phyloP scores from a whole-genome alignment of 2,797 vertebrate genomes.

The Coregonus suidteri region DNA sequence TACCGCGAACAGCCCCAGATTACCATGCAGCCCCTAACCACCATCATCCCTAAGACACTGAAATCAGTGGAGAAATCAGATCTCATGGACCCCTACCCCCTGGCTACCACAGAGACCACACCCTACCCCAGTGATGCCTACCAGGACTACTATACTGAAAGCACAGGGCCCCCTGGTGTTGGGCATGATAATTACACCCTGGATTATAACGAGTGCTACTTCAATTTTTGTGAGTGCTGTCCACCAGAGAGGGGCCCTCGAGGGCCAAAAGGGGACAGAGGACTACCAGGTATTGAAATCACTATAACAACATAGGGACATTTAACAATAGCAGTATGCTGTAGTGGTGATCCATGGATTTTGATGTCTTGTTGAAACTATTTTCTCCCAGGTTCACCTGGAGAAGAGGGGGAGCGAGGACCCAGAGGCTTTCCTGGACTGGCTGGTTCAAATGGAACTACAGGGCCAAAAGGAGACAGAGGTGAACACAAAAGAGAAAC shows the following conservation, averaged over 20 bases:
- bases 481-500: constrained; percentile 52
- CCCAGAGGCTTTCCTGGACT: constrained; percentile 77
- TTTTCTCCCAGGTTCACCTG: constrained; percentile 75
- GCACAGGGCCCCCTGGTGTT: constrained; percentile 61
- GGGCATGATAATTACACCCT: constrained; percentile 85
- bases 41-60: constrained; percentile 53
- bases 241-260: constrained; percentile 76
- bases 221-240: constrained; percentile 96
- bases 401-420: constrained; percentile 82
- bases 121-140: constrained; percentile 52
- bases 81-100: constrained; percentile 52
- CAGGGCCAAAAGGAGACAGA: constrained; percentile 77
- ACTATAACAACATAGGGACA: background rate
- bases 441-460: constrained; percentile 63
- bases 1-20: constrained; percentile 52
- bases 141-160: constrained; percentile 55
- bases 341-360: background rate
- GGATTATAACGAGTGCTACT: constrained; percentile 88
- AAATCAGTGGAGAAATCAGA: constrained; percentile 52
- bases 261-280: constrained; percentile 82
- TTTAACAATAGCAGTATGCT: background rate
- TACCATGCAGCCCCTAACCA: constrained; percentile 61
- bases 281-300: constrained; percentile 79
- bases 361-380: background rate
- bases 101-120: constrained; percentile 57